These are phyloP conservation scores for Carollia perspicillata DNA, from an alignment of 2,113 vertebrate genomes.

Conservation along the genomic window DNA sequence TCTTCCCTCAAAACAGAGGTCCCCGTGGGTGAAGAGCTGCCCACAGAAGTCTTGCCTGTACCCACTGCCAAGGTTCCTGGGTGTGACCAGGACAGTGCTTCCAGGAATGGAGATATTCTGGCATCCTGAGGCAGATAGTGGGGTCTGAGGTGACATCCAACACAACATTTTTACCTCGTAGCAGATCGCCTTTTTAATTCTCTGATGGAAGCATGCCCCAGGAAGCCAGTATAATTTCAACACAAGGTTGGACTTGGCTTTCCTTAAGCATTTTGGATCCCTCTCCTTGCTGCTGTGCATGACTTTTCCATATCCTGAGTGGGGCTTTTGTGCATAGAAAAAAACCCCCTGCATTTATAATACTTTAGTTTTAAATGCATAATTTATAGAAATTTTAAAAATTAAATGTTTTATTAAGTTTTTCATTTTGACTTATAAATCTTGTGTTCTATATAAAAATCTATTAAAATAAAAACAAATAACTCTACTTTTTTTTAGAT, in stretches of 20 bases:
- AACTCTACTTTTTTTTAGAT: slow-evolving; percentile 28
- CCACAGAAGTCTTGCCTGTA: neutral
- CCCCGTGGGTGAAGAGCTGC: neutral
- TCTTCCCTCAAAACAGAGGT: neutral
- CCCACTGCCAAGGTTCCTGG: neutral
- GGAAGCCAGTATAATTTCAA: neutral
- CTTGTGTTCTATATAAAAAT: neutral
- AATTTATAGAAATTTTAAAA: slow-evolving; percentile 2
- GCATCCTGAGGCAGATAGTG: neutral
- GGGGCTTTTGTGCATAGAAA: neutral
- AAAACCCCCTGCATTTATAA: neutral
- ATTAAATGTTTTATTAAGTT: slow-evolving; percentile 39
- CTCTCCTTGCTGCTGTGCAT: neutral
- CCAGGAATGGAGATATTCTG: neutral
- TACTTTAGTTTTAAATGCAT: slow-evolving; percentile 20
- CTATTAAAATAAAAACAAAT: slow-evolving; percentile 53
- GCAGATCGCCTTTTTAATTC: neutral
- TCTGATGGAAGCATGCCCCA: neutral
- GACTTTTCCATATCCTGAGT: neutral
- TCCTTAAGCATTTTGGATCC: neutral
- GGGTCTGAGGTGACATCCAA: neutral
- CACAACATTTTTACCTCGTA: neutral
- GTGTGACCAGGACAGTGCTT: neutral
- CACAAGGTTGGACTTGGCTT: neutral
- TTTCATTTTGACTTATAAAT: slow-evolving; percentile 46